These are phyloP conservation scores for Neodiprion fabricii DNA, from an alignment of 1,140 invertebrate species.

Conservation along the genomic window DNA sequence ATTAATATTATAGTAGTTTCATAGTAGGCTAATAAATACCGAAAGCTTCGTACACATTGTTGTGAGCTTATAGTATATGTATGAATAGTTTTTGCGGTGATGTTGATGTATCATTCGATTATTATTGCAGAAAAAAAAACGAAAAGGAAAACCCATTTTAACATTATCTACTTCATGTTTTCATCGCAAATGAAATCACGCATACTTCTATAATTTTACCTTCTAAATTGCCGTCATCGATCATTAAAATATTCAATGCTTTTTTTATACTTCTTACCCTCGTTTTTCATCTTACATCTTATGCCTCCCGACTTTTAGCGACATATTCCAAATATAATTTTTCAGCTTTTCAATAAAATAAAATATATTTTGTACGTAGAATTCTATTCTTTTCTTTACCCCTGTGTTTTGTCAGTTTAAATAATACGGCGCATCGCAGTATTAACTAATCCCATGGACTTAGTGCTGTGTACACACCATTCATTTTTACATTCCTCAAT, in stretches of 20 bases:
- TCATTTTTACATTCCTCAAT: too few relatives aligned
- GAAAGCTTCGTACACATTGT: slow-evolving; percentile 4
- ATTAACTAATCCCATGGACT: too few relatives aligned
- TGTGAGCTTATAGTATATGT: neutral
- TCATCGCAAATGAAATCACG: too few relatives aligned
- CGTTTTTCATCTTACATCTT: slow-evolving; percentile 27
- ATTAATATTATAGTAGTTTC: neutral
- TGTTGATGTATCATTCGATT: neutral
- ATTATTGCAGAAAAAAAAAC: neutral
- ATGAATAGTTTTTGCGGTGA: neutral
- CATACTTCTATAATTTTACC: too few relatives aligned
- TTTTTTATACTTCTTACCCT: slow-evolving; percentile 20
- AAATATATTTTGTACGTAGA: too few relatives aligned
- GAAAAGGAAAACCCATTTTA: neutral
- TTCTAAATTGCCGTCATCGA: neutral
- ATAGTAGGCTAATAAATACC: neutral
- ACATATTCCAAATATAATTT: neutral
- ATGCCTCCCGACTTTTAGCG: neutral
- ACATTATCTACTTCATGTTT: neutral
- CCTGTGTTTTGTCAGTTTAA: neutral
- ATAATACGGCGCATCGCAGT: neutral
- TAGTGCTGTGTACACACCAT: too few relatives aligned
- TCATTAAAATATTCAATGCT: slow-evolving; percentile 31
- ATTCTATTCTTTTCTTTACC: neutral
- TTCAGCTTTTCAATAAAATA: too few relatives aligned